A percentile compares a stretch with the other conserved stretches of the same genome.
Conservation (phyloP, 2,113 vertebrate genomes). For the Carassius gibelio region DNA sequence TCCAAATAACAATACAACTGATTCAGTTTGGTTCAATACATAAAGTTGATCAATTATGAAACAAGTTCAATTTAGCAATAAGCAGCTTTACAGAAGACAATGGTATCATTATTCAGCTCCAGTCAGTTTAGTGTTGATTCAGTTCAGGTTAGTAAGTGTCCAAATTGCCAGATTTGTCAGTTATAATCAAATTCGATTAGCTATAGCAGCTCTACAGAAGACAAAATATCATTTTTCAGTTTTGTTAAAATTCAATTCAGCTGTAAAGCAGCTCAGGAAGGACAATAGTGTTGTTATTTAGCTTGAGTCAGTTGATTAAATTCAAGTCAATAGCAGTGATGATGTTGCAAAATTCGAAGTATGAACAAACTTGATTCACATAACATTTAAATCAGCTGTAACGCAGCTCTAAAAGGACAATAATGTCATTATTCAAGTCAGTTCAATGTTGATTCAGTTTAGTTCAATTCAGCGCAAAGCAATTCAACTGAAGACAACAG, state of each 20-base stretch:
- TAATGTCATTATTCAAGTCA: no score
- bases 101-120: neutral
- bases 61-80: neutral
- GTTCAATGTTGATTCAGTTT: neutral
- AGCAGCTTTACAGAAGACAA: neutral
- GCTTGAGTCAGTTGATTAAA: no score
- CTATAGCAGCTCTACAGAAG: neutral
- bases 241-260: neutral
- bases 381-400: no score
- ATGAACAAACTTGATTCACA: no score
- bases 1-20: neutral
- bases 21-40: neutral
- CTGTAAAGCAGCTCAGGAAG: neutral
- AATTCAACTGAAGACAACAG: no score
- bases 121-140: neutral
- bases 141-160: neutral
- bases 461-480: no score
- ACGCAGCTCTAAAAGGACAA: no score
- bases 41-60: neutral
- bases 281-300: neutral
- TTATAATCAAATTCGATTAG: neutral
- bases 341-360: no score
- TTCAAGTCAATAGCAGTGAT: no score
- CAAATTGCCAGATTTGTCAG: neutral
- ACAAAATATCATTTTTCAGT: neutral